Conservation (phyloP, 2,113 vertebrate genomes). For the Lethenteron reissneri region DNA sequence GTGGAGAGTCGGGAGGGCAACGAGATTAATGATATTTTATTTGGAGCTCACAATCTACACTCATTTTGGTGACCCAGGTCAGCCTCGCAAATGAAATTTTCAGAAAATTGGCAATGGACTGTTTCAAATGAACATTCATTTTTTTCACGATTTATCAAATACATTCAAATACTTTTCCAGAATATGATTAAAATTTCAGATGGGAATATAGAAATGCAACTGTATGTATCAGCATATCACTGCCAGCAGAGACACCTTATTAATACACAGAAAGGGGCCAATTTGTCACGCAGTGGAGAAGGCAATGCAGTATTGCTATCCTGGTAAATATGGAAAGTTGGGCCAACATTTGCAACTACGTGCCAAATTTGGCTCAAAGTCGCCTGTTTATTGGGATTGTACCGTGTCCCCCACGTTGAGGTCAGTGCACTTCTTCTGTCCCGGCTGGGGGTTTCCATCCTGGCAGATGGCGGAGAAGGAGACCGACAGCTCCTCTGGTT, state of each 20-base stretch:
- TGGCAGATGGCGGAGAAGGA: slow-evolving; percentile 80
- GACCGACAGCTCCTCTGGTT: slow-evolving; percentile 63
- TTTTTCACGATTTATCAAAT: no score
- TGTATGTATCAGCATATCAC: slow-evolving; percentile 9
- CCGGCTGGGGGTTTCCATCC: slow-evolving; percentile 48
- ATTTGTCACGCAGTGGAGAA: no score
- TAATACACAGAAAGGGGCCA: no score
- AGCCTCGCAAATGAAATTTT: no score
- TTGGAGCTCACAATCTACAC: no score
- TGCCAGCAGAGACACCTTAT: no score
- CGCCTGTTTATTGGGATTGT: slow-evolving; percentile 19
- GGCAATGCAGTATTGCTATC: no score
- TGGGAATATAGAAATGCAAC: slow-evolving; percentile 14
- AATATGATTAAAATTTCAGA: not conserved
- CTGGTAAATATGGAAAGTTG: not conserved
- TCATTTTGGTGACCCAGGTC: no score
- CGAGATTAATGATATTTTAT: no score
- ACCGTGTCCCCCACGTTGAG: slow-evolving; percentile 90
- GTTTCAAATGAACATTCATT: no score
- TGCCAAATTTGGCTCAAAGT: not conserved
- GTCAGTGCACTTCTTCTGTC: slow-evolving; percentile 63
- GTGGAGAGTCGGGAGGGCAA: no score
- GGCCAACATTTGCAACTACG: slow-evolving; percentile 7
- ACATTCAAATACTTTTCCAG: not conserved
- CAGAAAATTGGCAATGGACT: no score